Conservation (phyloP, 2,888 invertebrate species). For the Microctonus hyperodae region DNA sequence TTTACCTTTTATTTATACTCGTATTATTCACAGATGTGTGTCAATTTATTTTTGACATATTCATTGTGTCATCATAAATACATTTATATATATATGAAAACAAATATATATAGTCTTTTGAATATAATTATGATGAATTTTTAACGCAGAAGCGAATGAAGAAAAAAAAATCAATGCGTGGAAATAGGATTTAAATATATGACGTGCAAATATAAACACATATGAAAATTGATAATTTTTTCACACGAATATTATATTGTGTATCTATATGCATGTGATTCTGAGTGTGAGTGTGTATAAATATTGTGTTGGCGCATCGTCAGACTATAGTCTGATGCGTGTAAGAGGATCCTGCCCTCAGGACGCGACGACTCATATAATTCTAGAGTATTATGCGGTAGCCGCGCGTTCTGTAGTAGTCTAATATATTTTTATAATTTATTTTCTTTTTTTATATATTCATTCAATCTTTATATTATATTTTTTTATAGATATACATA, state of each 20-base stretch:
- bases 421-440: neutral
- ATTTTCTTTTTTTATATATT: neutral
- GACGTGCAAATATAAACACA: neutral
- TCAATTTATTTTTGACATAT: neutral
- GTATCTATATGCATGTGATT: neutral
- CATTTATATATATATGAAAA: too few species aligned
- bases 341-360: slow-evolving; percentile 47
- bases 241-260: neutral
- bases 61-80: neutral
- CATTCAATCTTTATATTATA: slow-evolving; percentile 4
- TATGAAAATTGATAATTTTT: slow-evolving; percentile 13
- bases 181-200: neutral
- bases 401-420: slow-evolving; percentile 25
- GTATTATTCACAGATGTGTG: neutral
- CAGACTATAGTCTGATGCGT: slow-evolving; percentile 41
- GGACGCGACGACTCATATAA: slow-evolving; percentile 48
- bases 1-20: neutral
- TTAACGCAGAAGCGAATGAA: neutral
- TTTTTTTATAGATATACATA: neutral
- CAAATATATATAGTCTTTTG: too few species aligned
- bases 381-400: slow-evolving; percentile 53
- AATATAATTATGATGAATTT: too few species aligned
- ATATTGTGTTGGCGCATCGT: slow-evolving; percentile 6
- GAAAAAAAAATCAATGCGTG: neutral
- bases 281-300: neutral